Percentiles rank a stretch among this genome's conserved stretches.
phyloP scores from a whole-genome alignment of 2,888 invertebrate species.

The Dusona sp. region DNA sequence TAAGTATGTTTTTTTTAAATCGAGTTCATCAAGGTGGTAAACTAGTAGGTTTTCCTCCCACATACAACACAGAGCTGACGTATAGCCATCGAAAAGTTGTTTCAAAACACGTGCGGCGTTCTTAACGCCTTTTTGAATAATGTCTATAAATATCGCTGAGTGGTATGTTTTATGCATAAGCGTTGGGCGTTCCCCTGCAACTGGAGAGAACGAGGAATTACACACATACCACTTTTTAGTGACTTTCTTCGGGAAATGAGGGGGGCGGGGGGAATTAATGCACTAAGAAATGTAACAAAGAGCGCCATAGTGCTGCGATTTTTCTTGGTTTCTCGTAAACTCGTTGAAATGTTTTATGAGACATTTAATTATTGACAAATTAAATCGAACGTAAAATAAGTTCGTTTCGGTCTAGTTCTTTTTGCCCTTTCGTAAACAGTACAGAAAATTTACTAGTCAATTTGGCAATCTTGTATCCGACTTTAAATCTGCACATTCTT shows the following conservation, averaged over 20 bases:
- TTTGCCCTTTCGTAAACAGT: background rate
- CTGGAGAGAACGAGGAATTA: background rate
- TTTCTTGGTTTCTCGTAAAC: background rate
- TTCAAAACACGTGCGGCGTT: slow-evolving; percentile 1
- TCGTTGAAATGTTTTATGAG: background rate
- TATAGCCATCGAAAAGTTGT: slow-evolving; percentile 5
- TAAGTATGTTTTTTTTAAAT: background rate
- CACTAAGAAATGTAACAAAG: background rate
- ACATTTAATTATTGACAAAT: background rate
- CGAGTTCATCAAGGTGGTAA: background rate
- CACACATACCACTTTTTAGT: background rate
- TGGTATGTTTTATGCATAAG: background rate
- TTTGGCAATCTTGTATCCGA: background rate
- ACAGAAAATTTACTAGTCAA: background rate
- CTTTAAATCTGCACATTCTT: background rate
- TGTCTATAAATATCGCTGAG: slow-evolving; percentile 25
- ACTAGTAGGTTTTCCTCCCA: background rate
- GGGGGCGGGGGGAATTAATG: background rate
- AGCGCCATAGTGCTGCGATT: background rate
- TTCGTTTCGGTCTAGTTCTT: background rate
- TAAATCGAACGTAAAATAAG: background rate
- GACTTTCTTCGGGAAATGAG: background rate
- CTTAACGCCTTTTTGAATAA: slow-evolving; percentile 17
- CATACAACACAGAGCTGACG: slow-evolving; percentile 11
- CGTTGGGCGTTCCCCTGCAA: slow-evolving; percentile 11